Evolutionary conservation across 2,888 invertebrate species (phyloP).

Genomic region (Anaspis maculata): DNA sequence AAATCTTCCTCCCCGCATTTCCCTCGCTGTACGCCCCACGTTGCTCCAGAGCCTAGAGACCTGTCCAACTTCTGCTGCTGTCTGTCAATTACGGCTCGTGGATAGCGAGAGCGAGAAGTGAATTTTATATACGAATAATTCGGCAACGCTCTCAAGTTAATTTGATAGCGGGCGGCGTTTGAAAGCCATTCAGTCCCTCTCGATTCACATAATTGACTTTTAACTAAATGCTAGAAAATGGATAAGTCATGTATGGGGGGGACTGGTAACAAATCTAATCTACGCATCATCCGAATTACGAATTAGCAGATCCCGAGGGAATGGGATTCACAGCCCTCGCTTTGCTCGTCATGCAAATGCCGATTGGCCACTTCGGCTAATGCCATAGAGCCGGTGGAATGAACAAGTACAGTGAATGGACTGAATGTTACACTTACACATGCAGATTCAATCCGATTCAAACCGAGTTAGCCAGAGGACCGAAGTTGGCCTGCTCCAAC

Average conservation of each 20-base stretch:
- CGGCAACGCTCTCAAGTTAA: constrained; percentile 25
- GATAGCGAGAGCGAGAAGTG: constrained; percentile 3
- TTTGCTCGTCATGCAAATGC: constrained; percentile 33
- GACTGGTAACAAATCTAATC: constrained; percentile 40
- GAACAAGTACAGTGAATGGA: too few species aligned
- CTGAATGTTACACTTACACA: too few species aligned
- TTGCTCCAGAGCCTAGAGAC: too few species aligned
- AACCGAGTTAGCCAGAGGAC: too few species aligned
- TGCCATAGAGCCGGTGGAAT: constrained; percentile 20
- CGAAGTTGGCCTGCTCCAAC: too few species aligned
- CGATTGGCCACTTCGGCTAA: constrained; percentile 43
- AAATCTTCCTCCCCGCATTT: too few species aligned
- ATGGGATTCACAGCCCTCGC: constrained; percentile 16
- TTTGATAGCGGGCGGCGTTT: constrained; percentile 23
- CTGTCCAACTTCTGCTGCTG: too few species aligned
- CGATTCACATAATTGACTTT: constrained; percentile 41
- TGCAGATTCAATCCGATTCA: constrained; percentile 29
- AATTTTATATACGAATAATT: too few species aligned
- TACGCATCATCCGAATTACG: constrained; percentile 40
- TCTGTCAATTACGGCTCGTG: constrained; percentile 12
- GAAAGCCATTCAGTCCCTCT: constrained; percentile 19
- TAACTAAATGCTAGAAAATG: constrained; percentile 45
- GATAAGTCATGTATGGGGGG: constrained; percentile 41
- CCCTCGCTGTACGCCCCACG: constrained; percentile 9
- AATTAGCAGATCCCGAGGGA: constrained; percentile 37